Percentiles rank a stretch among this genome's conserved stretches.
Evolutionary conservation across 2,113 vertebrate genomes (phyloP).

Genomic region (Cairina moschata): DNA sequence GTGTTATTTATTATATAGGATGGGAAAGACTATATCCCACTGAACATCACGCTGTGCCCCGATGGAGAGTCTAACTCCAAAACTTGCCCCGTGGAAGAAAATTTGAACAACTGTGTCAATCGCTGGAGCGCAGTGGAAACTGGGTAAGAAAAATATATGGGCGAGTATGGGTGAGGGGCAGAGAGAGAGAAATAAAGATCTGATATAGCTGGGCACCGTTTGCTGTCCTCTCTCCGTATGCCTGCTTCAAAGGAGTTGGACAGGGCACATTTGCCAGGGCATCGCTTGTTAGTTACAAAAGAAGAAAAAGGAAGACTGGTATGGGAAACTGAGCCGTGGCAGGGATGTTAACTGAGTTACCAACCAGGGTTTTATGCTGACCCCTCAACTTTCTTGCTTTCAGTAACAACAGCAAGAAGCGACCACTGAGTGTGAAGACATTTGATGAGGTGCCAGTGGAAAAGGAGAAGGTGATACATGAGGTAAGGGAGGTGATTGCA

Average conservation of each 20-base stretch:
- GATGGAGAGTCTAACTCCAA: constrained; percentile 76
- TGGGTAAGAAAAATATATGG: constrained; percentile 75
- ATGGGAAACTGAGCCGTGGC: neutral
- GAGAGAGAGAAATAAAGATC: neutral
- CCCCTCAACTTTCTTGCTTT: neutral
- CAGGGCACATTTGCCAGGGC: neutral
- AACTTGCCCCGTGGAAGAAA: constrained; percentile 75
- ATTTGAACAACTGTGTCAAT: constrained; percentile 71
- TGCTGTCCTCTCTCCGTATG: neutral
- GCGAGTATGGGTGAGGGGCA: neutral
- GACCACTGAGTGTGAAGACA: constrained; percentile 88
- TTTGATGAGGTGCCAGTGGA: constrained; percentile 89
- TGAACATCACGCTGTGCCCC: constrained; percentile 87
- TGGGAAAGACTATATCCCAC: constrained; percentile 94
- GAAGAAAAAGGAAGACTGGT: neutral
- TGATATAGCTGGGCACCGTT: neutral
- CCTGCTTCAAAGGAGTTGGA: neutral
- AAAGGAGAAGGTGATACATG: constrained; percentile 77
- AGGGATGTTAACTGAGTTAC: neutral
- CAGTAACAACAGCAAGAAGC: constrained; percentile 80
- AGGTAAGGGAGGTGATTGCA: constrained; percentile 71
- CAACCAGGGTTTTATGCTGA: neutral
- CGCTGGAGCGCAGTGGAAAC: constrained; percentile 80
- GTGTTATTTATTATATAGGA: constrained; percentile 74
- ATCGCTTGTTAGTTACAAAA: neutral